Evolutionary conservation across 2,888 invertebrate genomes (phyloP), one percentile per base, ranked within the genome.

Genomic region (Pantelozetes paolii): DNA sequence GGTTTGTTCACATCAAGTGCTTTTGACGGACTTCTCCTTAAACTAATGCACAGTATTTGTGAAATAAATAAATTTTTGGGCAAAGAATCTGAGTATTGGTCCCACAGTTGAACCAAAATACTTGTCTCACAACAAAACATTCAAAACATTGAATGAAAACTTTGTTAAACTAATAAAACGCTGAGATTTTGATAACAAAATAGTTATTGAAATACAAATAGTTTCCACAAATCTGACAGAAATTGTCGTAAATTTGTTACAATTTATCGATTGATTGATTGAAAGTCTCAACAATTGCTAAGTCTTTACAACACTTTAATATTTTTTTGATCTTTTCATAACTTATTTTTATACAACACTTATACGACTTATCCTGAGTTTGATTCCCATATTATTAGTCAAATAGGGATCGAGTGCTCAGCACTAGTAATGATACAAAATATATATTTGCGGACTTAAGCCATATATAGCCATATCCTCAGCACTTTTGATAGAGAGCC

Each of bases 331-430:
- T 50, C 50, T 50, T 50, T 50, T 50, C 5, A 50, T 50, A 50
- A 50, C 20, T 50, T 50, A 50, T 50, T 50, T 50, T 50, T n/a
- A 50, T 50, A 50, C 50, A 50, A 13, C 50, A 50, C 50, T 50
- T 50, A 40, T 40, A 9, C 40, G 50, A 18, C 11, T n/a, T 50
- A 50, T 50, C 18, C 40, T 40, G 8, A 9, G 13, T 40, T 40
- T 40, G 40, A 40, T 40, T n/a, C n/a, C n/a, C n/a, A n/a, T n/a
- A n/a, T n/a, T n/a, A n/a, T n/a, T n/a, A n/a, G n/a, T n/a, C n/a
- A n/a, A n/a, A n/a, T n/a, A n/a, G 40, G 40, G 8, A 40, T 50
- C 20, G 18, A 50, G 50, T 50, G 50, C n/a, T 20, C 26, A 59
- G 5, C 11, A 6, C 2, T n/a, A 59, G 9, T 28, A 59, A 26